phyloP scores from a whole-genome alignment of 2,797 vertebrate species.

The Pseudochirops corinnae region DNA sequence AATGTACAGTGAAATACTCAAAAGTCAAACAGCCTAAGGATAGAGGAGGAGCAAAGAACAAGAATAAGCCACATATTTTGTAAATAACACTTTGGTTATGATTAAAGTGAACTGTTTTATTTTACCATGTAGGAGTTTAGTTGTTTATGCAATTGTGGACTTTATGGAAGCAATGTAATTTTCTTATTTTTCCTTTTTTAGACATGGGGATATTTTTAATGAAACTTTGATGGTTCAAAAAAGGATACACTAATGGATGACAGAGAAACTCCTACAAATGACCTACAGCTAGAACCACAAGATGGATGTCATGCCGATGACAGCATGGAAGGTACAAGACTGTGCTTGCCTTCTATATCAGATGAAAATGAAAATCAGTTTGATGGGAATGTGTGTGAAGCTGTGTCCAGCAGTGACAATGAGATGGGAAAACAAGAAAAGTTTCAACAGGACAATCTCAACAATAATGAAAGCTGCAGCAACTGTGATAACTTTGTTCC shows the following conservation, averaged over 20 bases:
- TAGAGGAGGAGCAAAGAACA: not conserved
- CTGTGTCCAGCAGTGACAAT: constrained; percentile 68
- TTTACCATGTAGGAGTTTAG: not conserved
- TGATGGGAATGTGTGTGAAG: constrained; percentile 68
- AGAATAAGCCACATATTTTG: not conserved
- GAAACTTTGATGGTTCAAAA: constrained; percentile 77
- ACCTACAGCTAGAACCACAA: constrained; percentile 82
- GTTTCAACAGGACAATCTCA: constrained; percentile 87
- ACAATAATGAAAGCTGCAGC: constrained; percentile 86
- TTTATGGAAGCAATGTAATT: not conserved
- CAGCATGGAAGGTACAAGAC: constrained; percentile 68
- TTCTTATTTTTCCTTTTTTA: constrained; percentile 73
- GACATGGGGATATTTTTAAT: constrained; percentile 81
- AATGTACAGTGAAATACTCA: not conserved
- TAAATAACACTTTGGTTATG: not conserved
- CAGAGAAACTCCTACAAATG: constrained; percentile 79
- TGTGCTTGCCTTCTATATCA: constrained; percentile 80
- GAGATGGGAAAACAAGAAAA: constrained; percentile 79
- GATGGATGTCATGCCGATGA: constrained; percentile 74
- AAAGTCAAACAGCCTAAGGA: not conserved
- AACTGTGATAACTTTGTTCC: constrained; percentile 22
- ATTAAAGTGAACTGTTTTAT: constrained; percentile 44
- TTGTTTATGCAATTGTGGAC: not conserved
- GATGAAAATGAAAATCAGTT: constrained; percentile 89
- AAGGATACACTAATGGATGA: constrained; percentile 87